A percentile compares a stretch with the other conserved stretches of the same genome.
phyloP scores from a whole-genome alignment of 2,888 invertebrate genomes.

The Ryuthela nishihirai region DNA sequence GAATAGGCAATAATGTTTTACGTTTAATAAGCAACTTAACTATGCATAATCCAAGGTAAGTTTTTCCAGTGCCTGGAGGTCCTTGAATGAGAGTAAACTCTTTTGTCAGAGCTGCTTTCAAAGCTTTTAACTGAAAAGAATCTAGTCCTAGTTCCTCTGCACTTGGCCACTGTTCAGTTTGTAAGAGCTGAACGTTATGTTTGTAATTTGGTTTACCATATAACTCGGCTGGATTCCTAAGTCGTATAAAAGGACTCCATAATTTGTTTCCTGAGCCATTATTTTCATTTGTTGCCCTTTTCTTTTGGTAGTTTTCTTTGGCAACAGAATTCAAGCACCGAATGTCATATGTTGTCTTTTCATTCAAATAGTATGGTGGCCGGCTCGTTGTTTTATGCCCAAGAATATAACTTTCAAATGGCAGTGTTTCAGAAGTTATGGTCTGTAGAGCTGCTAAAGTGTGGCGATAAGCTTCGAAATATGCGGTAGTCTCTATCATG shows the following conservation, averaged over 20 bases:
- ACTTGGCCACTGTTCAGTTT: constrained; percentile 54
- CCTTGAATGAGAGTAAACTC: constrained; percentile 62
- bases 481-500: constrained; percentile 73
- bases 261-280: no score
- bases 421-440: constrained; percentile 58
- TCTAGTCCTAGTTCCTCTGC: constrained; percentile 58
- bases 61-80: constrained; percentile 85
- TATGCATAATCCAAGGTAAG: constrained; percentile 71
- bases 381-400: neutral
- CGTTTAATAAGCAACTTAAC: constrained; percentile 61
- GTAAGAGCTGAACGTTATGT: constrained; percentile 4
- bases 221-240: neutral
- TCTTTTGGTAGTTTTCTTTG: neutral
- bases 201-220: neutral
- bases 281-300: no score
- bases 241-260: no score
- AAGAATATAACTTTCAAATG: constrained; percentile 66
- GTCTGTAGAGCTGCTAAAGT: constrained; percentile 66
- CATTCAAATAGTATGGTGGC: neutral
- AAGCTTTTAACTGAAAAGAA: constrained; percentile 64
- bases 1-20: constrained; percentile 57
- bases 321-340: neutral
- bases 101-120: constrained; percentile 63
- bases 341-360: neutral
- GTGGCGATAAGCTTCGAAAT: constrained; percentile 74